Evolutionary conservation across 2,888 invertebrate species (phyloP).

Genomic region (Anorthoa munda): DNA sequence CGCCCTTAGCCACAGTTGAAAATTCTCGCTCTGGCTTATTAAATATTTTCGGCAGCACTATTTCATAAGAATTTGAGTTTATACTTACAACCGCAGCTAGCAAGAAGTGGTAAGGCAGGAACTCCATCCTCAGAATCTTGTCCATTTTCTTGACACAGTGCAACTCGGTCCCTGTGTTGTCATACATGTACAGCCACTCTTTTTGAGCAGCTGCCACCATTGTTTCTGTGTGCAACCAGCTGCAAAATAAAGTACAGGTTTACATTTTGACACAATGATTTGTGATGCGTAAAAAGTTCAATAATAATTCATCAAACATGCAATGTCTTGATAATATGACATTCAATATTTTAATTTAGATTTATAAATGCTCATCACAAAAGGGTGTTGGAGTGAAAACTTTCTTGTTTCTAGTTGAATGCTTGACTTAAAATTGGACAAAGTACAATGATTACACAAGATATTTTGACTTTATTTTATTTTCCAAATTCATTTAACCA

Average conservation of each 20-base stretch:
- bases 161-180: conserved; percentile 98
- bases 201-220: conserved; percentile 99
- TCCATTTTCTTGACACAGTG: conserved; percentile 98
- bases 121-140: conserved; percentile 96
- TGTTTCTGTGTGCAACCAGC: conserved; percentile 98
- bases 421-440: not conserved
- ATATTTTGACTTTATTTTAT: not conserved
- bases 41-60: not conserved
- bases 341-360: too few relatives aligned
- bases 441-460: not conserved
- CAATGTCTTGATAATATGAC: too few relatives aligned
- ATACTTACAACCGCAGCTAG: conserved; percentile 95
- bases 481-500: not conserved
- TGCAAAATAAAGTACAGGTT: conserved; percentile 72
- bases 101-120: conserved; percentile 99
- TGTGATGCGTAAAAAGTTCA: not conserved
- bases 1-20: too few relatives aligned
- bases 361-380: too few relatives aligned
- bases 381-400: too few relatives aligned
- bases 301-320: too few relatives aligned
- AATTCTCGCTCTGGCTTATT: not conserved
- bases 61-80: not conserved
- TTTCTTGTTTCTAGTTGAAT: too few relatives aligned
- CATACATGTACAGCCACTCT: conserved; percentile 98
- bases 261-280: not conserved